Evolutionary conservation across 2,888 invertebrate genomes (phyloP), one percentile per base, ranked within the genome.

Genomic region (Eupithecia subumbrata): DNA sequence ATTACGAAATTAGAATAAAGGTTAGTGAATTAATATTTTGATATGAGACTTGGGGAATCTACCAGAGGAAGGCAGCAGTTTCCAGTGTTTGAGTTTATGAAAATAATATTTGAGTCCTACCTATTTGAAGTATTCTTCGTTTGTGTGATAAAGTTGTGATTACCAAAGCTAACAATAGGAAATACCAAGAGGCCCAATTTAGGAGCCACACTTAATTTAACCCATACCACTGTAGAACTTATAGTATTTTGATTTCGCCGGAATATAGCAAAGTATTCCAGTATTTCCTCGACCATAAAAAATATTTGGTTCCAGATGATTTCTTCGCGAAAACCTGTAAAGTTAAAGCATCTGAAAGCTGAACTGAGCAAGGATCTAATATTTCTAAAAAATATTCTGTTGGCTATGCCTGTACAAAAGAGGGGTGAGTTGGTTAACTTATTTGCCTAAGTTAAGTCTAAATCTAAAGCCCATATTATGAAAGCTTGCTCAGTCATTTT

Each of bases 331-430:
- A 90, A 88, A 81, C 76, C 81, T 48, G 71, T 84, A 1, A 87
- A 90, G 80, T 82, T 82, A 43, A 90, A 92, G 90, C 87, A 91
- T 87, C 79, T 95, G n/a, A 92, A 88, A 85, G 87, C 85, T 48
- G 88, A 91, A 73, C 83, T 96, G 68, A 85, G 88, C 69, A 93
- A 92, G 77, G 96, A 96, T 87, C 94, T 95, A 74, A 91, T 91
- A 82, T 96, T 96, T 84, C 89, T 97, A 74, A 95, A 95, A 80
- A 92, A 95, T 83, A 89, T 96, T 69, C 96, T 96, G 84, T 95
- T 95, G 8, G 91, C 94, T 74, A 89, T 95, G 84, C 91, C 95
- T 45, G 86, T 96, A 78, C 92, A 92, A 76, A 89, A 90, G 82
- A 89, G 88, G 87, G 94, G 95, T 95, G 82, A 85, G 67, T n/a